These are phyloP conservation scores for Bembecia ichneumoniformis DNA, from an alignment of 2,888 invertebrate species.

Conservation along the genomic window DNA sequence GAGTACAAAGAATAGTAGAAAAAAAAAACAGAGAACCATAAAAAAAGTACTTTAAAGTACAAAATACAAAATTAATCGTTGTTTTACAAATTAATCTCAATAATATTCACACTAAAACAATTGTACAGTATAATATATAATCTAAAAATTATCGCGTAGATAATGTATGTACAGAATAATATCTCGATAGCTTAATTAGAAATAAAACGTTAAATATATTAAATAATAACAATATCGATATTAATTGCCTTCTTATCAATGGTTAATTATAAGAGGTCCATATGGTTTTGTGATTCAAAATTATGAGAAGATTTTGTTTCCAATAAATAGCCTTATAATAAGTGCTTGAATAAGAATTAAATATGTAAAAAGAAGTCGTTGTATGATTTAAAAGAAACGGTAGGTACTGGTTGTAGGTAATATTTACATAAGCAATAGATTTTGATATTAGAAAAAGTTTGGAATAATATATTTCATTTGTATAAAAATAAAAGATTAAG, in stretches of 20 bases:
- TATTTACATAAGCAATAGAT: no score
- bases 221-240: constrained; percentile 72
- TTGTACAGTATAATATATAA: constrained; percentile 63
- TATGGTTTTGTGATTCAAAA: constrained; percentile 69
- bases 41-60: constrained; percentile 43
- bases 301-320: constrained; percentile 23
- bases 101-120: constrained; percentile 71
- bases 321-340: background rate
- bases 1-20: constrained; percentile 30
- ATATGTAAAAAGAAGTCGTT: no score
- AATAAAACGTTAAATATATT: constrained; percentile 73
- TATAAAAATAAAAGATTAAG: no score
- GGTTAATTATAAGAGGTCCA: constrained; percentile 74
- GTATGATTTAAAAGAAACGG: no score
- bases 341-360: constrained; percentile 1
- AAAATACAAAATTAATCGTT: constrained; percentile 44
- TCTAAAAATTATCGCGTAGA: constrained; percentile 61
- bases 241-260: constrained; percentile 73
- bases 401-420: no score
- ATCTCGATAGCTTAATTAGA: constrained; percentile 66
- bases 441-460: no score
- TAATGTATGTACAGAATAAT: constrained; percentile 64
- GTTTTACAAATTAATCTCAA: constrained; percentile 59
- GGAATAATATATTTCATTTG: no score
- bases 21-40: constrained; percentile 42